phyloP scores from a whole-genome alignment of 2,113 vertebrate genomes.

The Furnarius figulus region DNA sequence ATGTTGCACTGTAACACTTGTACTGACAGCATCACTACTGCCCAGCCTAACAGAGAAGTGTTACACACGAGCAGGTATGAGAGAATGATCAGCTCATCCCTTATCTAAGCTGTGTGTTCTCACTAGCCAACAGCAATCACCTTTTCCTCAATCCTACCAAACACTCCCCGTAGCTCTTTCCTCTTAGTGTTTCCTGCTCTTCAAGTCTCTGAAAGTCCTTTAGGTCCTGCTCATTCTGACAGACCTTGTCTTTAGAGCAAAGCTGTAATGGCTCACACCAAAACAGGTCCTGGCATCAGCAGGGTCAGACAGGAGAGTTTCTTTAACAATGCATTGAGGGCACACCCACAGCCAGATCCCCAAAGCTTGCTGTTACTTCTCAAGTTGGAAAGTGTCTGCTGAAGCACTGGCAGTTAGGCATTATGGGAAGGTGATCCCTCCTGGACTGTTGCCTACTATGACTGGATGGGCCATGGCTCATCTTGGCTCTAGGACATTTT shows the following conservation, averaged over 20 bases:
- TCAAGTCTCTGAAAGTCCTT: neutral
- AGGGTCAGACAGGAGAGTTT: neutral
- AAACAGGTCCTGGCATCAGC: neutral
- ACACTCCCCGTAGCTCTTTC: neutral
- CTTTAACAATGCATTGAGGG: neutral
- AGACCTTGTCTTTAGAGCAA: neutral
- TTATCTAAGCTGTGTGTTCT: neutral
- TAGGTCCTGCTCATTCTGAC: neutral
- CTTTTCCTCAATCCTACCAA: neutral
- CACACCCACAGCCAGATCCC: neutral
- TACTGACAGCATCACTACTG: neutral
- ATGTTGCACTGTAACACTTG: neutral
- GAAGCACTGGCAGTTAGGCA: too few relatives aligned
- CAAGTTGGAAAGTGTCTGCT: fast-evolving
- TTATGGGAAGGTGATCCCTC: too few relatives aligned
- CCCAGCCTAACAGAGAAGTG: neutral
- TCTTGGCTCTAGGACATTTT: neutral
- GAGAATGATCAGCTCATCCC: neutral
- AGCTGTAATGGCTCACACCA: neutral
- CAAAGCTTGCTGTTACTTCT: neutral
- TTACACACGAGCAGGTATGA: neutral
- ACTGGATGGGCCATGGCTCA: neutral
- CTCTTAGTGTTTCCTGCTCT: neutral
- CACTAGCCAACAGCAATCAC: fast-evolving
- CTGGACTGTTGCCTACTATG: too few relatives aligned